Base-by-base conservation (phyloP, 1,140 invertebrate species). In the Drepana arcuata region DNA sequence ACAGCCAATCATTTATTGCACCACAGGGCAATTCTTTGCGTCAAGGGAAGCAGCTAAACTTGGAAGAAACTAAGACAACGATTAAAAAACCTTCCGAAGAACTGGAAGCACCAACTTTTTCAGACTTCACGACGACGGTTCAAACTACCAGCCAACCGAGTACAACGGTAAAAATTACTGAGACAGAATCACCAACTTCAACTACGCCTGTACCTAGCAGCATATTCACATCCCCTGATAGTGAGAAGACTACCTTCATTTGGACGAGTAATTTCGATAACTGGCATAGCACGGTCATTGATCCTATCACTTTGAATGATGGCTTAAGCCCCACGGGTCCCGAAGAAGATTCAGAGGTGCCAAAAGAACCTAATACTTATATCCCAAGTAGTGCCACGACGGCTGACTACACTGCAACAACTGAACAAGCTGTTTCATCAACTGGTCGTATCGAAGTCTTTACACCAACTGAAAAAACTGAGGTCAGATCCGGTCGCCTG, bases 281-380 rank as follows among this genome's bases (percentile, higher is more conserved):
- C 34, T 90, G 88, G 89, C 86, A 89, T 44, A 88, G 85, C 9
- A 88, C 88, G 0, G 84, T 89, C 31, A 77, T 92, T 1, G 89
- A 92, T 72, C 91, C 91, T 0, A 85, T 89, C 25, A 87, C 86
- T 12, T 87, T 92, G 12, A 93, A 93, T 56, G 89, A 88, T 45
- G 90, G 85, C 7, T 73, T 89, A 29, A 88, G 71, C 36, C 46
- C 53, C 1, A 46, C 60, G 10, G 55, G 41, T 10, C 55, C 64
- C 9, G 41, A 51, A 13, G 38, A 57, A 24, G 18, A 44, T 26
- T 7, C 26, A n/a, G n/a, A n/a, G n/a, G n/a, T n/a, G n/a, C n/a
- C n/a, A n/a, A n/a, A n/a, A n/a, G n/a, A n/a, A n/a, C n/a, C n/a
- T n/a, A n/a, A n/a, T n/a, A 31, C 44, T 2, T 47, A 40, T 14